Percentiles rank a stretch among this genome's conserved stretches.
These are phyloP conservation scores for Troides helena DNA, from an alignment of 2,888 invertebrate genomes.

Conservation along the genomic window DNA sequence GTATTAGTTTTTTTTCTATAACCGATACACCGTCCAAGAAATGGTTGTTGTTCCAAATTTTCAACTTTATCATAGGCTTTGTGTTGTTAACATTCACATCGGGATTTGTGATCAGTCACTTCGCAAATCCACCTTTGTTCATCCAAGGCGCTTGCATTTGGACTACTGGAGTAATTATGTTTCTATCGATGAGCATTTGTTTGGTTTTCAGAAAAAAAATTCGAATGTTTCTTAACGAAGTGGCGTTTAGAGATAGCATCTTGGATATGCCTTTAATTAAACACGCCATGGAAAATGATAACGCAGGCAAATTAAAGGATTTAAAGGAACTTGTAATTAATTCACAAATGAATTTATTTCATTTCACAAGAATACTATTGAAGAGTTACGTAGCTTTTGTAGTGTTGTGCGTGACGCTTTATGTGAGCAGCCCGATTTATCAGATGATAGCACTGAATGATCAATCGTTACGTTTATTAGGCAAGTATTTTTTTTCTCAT, in stretches of 20 bases:
- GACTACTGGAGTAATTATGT: conserved; percentile 67
- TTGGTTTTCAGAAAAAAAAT: conserved; percentile 56
- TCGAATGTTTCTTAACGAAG: conserved; percentile 54
- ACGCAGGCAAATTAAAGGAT: conserved; percentile 45
- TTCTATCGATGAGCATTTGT: conserved; percentile 58
- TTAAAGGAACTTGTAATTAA: conserved; percentile 51
- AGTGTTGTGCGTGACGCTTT: conserved; percentile 55
- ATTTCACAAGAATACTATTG: conserved; percentile 50
- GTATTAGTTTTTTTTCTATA: conserved; percentile 58
- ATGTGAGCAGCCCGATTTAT: conserved; percentile 61
- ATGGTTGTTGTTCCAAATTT: conserved; percentile 56
- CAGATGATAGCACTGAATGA: conserved; percentile 53
- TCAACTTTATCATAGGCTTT: conserved; percentile 55
- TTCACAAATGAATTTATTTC: conserved; percentile 53
- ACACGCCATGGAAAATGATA: conserved; percentile 39
- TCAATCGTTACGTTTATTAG: conserved; percentile 55
- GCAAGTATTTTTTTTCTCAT: conserved; percentile 40
- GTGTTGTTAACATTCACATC: conserved; percentile 60
- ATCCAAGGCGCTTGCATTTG: conserved; percentile 72
- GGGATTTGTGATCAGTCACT: conserved; percentile 51
- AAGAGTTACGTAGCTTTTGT: conserved; percentile 54
- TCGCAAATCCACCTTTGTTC: conserved; percentile 49
- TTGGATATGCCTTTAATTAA: conserved; percentile 58
- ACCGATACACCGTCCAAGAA: conserved; percentile 51
- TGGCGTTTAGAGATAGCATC: conserved; percentile 56